A percentile compares a stretch with the other conserved stretches of the same genome.
Conservation (phyloP, 2,113 vertebrate species). For the Steatornis caripensis region DNA sequence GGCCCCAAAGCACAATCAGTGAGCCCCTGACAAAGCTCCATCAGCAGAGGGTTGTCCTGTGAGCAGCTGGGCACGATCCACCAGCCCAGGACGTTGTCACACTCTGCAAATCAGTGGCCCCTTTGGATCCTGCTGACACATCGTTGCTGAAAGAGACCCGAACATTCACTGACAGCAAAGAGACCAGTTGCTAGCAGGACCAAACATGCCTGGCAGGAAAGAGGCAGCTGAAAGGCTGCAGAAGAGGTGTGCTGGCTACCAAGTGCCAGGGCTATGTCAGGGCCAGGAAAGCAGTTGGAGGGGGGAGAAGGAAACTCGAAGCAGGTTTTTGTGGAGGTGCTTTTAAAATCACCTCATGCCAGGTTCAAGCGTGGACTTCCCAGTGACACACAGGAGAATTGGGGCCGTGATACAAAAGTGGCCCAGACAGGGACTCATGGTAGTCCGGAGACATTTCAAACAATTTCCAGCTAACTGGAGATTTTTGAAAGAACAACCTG, state of each 20-base stretch:
- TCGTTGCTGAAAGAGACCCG: not conserved
- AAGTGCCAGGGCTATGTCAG: not conserved
- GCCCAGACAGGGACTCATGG: not conserved
- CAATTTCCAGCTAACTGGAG: not conserved
- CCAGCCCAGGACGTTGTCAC: not conserved
- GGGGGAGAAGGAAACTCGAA: not conserved
- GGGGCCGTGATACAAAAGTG: not conserved
- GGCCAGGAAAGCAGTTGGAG: not conserved
- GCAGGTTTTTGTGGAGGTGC: not conserved
- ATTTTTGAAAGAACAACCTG: not conserved
- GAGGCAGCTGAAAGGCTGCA: not conserved
- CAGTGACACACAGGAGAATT: not conserved
- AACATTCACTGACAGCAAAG: accelerated
- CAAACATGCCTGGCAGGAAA: accelerated
- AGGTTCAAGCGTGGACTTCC: not conserved
- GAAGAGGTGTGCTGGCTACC: not conserved
- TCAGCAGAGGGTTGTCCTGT: not conserved
- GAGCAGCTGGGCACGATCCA: accelerated
- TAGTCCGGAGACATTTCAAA: not conserved
- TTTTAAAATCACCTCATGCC: not conserved
- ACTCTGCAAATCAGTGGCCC: not conserved
- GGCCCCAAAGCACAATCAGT: not conserved
- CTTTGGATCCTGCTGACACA: not conserved
- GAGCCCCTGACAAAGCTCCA: not conserved
- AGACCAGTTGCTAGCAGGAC: accelerated